Base-by-base conservation (phyloP, 1,140 invertebrate genomes). In the Orius insidiosus region DNA sequence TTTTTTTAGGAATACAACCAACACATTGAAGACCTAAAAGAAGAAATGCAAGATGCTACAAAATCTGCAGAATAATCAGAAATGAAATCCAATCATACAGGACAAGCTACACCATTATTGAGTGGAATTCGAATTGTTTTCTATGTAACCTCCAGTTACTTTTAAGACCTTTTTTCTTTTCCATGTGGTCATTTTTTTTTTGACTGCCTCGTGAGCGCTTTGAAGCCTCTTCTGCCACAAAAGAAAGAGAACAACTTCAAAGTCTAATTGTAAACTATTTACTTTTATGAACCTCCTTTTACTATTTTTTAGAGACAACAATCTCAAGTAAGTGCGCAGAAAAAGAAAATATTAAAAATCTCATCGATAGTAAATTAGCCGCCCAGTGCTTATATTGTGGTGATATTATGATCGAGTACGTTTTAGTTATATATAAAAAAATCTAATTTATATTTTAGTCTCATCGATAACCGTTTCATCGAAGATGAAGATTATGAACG, bases 311-410 rank as follows among this genome's bases (percentile, higher is more conserved):
- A 83, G 53, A 68, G 70, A 9, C 74, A 79, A 51, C 59, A 83
- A 34, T 68, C 70, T 13, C 59, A 66, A 0, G 50, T 70, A 16
- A 63, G 64, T 46, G 63, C 65, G 50, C 48, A 13, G 55, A 68
- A 0, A 71, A 75, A 39, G 77, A 83, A 45, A 70, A 79, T 51
- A 63, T 86, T 0, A 76, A 83, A 63, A 68, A 73, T 15, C 80
- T 94, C 55, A 75, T 95, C 30, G 89, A 96, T 63, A 78, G 89
- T 52, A 73, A 96, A 1, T 67, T 96, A 6, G 89, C 87, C 1
- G 76, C 76, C 5, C 90, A 97, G 62, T 97, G 93, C 63, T 65
- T 93, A 0, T 92, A 83, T 60, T 98, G 93, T 65, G 90, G 92
- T 6, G 83, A 89, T 56, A 70, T 83, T 54, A 88, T 94, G 75